Conservation (phyloP, 2,797 vertebrate genomes). For the Ciconia nigra region DNA sequence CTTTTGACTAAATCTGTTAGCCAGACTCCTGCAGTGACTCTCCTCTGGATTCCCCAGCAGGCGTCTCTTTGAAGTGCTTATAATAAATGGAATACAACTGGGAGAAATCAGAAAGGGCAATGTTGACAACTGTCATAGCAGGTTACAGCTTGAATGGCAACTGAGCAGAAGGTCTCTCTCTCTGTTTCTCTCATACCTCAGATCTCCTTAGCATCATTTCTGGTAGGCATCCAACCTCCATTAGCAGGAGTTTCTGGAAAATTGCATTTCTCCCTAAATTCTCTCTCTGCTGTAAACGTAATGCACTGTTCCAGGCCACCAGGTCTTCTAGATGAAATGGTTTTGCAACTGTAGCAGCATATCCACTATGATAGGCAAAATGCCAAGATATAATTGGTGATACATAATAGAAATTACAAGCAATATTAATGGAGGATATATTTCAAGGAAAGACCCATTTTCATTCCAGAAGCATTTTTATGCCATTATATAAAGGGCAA, state of each 20-base stretch:
- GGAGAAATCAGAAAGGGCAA: conserved; percentile 73
- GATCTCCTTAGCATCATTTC: conserved; percentile 65
- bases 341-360: neutral
- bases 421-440: conserved; percentile 19
- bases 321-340: conserved; percentile 38
- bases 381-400: conserved; percentile 43
- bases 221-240: conserved; percentile 61
- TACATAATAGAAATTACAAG: conserved; percentile 27
- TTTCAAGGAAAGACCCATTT: conserved; percentile 42
- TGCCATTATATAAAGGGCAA: conserved; percentile 31
- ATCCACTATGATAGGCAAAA: conserved; percentile 16
- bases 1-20: conserved; percentile 72
- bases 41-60: conserved; percentile 66
- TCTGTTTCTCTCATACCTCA: conserved; percentile 59
- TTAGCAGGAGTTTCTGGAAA: conserved; percentile 62
- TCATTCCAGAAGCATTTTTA: conserved; percentile 41
- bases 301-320: conserved; percentile 12
- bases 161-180: conserved; percentile 69
- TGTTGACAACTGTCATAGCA: conserved; percentile 74
- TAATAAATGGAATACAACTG: conserved; percentile 73
- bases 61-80: conserved; percentile 69
- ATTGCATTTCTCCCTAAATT: conserved; percentile 40
- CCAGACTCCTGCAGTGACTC: conserved; percentile 60
- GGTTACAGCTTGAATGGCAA: conserved; percentile 64
- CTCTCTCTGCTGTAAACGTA: conserved; percentile 23